These are phyloP conservation scores for Cantharis rustica DNA, from an alignment of 2,888 invertebrate genomes.

Conservation along the genomic window DNA sequence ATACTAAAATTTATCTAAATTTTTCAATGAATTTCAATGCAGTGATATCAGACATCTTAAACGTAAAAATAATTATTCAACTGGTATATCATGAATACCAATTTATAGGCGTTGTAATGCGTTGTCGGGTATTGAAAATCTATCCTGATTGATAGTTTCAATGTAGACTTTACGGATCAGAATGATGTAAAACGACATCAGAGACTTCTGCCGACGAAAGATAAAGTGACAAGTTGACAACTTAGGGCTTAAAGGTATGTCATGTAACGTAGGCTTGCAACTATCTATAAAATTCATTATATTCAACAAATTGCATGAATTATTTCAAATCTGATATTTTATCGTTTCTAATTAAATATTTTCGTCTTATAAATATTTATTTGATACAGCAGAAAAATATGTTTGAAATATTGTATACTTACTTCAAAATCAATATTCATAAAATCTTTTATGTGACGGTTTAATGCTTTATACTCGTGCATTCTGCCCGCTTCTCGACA, in stretches of 20 bases:
- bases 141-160: constrained; percentile 30
- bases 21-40: constrained; percentile 28
- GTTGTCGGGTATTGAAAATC: constrained; percentile 29
- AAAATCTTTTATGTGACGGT: background rate
- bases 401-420: background rate
- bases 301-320: constrained; percentile 13
- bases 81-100: constrained; percentile 26
- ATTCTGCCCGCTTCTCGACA: background rate
- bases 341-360: background rate
- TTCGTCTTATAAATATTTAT: background rate
- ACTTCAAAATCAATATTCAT: constrained; percentile 1
- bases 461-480: background rate
- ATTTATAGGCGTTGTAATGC: constrained; percentile 30
- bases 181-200: constrained; percentile 27
- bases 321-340: background rate
- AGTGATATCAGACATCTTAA: constrained; percentile 12
- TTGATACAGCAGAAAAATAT: background rate
- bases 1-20: constrained; percentile 18
- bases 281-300: constrained; percentile 16
- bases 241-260: constrained; percentile 19
- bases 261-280: constrained; percentile 15
- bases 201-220: constrained; percentile 23
- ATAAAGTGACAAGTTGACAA: constrained; percentile 30
- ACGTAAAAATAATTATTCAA: constrained; percentile 26
- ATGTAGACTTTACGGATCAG: constrained; percentile 29